These are phyloP conservation scores for Malacoctenus gilli DNA, from an alignment of 2,797 vertebrate species.

Conservation along the genomic window DNA sequence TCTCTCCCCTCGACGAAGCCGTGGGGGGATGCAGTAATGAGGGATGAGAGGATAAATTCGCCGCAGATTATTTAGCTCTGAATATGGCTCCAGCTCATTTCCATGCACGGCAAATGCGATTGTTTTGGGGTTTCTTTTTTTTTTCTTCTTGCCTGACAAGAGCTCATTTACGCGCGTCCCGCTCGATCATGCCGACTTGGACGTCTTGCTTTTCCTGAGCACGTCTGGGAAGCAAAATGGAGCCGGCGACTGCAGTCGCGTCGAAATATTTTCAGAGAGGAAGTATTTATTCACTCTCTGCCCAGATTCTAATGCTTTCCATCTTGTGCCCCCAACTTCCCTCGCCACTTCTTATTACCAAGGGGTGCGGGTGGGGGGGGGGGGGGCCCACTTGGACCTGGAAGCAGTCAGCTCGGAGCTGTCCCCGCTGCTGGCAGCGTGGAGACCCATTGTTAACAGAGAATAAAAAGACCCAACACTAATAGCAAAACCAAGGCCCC, in stretches of 20 bases:
- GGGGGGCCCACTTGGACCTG: constrained; percentile 14
- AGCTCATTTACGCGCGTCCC: constrained; percentile 30
- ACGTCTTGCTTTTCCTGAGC: not conserved
- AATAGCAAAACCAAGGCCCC: constrained; percentile 33
- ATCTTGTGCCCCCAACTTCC: constrained; percentile 15
- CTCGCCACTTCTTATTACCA: constrained; percentile 1
- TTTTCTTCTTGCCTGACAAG: constrained; percentile 22
- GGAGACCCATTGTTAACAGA: constrained; percentile 56
- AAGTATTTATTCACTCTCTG: constrained; percentile 4
- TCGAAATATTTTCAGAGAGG: not conserved
- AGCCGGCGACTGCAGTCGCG: not conserved
- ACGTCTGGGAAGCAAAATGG: not conserved
- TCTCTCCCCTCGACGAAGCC: constrained; percentile 69
- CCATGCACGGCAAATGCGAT: constrained; percentile 39
- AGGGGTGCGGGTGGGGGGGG: too few species aligned
- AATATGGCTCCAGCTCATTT: constrained; percentile 54
- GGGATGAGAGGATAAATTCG: constrained; percentile 70
- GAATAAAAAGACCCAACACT: constrained; percentile 55
- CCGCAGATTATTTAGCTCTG: constrained; percentile 66
- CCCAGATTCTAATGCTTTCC: constrained; percentile 15
- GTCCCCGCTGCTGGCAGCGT: constrained; percentile 30
- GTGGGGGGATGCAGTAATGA: constrained; percentile 71
- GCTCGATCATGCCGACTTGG: constrained; percentile 14
- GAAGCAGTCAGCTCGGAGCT: constrained; percentile 24
- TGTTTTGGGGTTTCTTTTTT: too few species aligned